Conservation (phyloP, 2,797 vertebrate genomes). For the Neosalanx taihuensis region DNA sequence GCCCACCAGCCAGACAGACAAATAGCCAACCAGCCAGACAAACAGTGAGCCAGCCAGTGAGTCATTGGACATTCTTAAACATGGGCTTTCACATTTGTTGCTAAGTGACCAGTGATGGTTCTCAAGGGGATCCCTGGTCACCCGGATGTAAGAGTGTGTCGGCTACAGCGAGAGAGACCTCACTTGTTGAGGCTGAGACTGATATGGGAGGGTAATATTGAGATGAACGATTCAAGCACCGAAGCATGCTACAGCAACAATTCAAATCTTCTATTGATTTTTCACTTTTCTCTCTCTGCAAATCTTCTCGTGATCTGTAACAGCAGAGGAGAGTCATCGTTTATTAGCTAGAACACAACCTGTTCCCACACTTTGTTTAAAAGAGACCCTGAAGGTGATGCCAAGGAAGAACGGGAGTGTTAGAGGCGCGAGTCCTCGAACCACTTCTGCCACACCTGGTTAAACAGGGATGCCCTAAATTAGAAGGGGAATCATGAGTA, state of each 20-base stretch:
- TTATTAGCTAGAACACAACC: no score
- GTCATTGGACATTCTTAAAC: conserved; percentile 42
- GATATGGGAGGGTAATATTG: not conserved
- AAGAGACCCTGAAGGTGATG: no score
- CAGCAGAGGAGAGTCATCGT: no score
- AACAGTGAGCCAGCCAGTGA: no score
- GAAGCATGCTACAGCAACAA: not conserved
- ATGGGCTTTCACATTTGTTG: conserved; percentile 41
- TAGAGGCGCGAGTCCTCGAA: no score
- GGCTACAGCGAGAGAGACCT: not conserved
- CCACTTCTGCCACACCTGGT: no score
- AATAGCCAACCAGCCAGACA: no score
- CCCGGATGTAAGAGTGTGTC: conserved; percentile 3
- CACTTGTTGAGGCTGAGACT: not conserved
- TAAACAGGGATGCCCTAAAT: not conserved
- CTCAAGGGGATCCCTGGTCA: not conserved
- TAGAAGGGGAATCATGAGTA: not conserved
- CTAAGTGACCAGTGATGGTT: conserved; percentile 43
- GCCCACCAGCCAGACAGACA: no score
- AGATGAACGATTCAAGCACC: not conserved
- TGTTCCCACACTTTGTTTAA: no score
- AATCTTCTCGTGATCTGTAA: no score
- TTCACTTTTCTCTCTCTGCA: not conserved
- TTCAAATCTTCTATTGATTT: not conserved
- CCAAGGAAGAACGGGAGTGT: no score